Conservation (phyloP, 2,888 invertebrate species). For the Phyllotreta cruciferae region DNA sequence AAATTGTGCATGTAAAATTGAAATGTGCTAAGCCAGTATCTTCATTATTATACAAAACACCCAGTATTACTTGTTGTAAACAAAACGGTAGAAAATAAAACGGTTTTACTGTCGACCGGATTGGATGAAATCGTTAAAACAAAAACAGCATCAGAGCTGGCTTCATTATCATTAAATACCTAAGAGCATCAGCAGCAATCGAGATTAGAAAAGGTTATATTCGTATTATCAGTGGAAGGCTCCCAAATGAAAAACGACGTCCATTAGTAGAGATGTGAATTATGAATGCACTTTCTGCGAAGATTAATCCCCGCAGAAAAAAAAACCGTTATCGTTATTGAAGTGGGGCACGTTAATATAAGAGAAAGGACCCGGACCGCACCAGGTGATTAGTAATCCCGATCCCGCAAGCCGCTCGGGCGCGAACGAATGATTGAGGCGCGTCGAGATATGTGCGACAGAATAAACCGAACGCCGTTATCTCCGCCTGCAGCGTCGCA, state of each 20-base stretch:
- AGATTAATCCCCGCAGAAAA: slow-evolving; percentile 54
- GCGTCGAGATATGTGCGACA: slow-evolving; percentile 56
- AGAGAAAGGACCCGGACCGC: slow-evolving; percentile 41
- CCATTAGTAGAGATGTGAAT: slow-evolving; percentile 59
- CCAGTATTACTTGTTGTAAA: no score
- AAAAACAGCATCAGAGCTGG: slow-evolving; percentile 4
- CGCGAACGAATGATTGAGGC: slow-evolving; percentile 57
- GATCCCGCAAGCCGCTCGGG: slow-evolving; percentile 42
- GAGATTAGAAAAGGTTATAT: slow-evolving; percentile 27
- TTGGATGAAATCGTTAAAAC: neutral
- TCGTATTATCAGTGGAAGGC: slow-evolving; percentile 24
- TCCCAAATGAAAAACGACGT: slow-evolving; percentile 57
- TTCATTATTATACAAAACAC: no score
- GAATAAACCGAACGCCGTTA: slow-evolving; percentile 48
- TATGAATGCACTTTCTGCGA: slow-evolving; percentile 60
- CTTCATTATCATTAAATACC: slow-evolving; percentile 8
- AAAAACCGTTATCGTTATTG: slow-evolving; percentile 50
- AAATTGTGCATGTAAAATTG: no score
- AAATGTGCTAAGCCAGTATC: no score
- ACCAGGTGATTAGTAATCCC: slow-evolving; percentile 57
- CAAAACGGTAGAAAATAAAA: no score
- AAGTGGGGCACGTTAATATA: slow-evolving; percentile 44
- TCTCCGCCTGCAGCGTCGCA: slow-evolving; percentile 56
- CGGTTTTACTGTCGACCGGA: no score
- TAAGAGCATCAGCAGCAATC: slow-evolving; percentile 24